phyloP scores from a whole-genome alignment of 2,888 invertebrate species.

The Trilocha varians region DNA sequence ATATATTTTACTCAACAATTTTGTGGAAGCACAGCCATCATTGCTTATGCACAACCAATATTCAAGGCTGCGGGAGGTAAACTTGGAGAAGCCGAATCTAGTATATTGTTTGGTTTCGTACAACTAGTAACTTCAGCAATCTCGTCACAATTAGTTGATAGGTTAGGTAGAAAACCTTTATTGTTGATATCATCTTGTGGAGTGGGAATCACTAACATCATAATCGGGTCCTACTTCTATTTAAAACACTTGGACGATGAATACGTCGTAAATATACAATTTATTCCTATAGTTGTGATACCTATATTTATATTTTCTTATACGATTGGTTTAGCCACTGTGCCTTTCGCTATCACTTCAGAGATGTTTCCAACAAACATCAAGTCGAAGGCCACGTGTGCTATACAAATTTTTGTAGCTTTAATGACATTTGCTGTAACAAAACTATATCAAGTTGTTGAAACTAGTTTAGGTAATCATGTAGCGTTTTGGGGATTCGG shows the following conservation, averaged over 20 bases:
- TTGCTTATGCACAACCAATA: constrained; percentile 75
- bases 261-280: constrained; percentile 56
- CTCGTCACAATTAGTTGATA: constrained; percentile 74
- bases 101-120: constrained; percentile 67
- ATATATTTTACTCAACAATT: constrained; percentile 77
- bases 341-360: constrained; percentile 76
- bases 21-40: constrained; percentile 74
- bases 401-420: constrained; percentile 75
- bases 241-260: constrained; percentile 60
- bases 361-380: constrained; percentile 77
- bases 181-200: constrained; percentile 73
- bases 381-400: constrained; percentile 76
- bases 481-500: constrained; percentile 73
- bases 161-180: constrained; percentile 74
- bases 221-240: constrained; percentile 72
- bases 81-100: constrained; percentile 60
- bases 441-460: constrained; percentile 70
- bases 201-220: constrained; percentile 65
- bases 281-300: constrained; percentile 74
- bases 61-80: constrained; percentile 70
- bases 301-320: constrained; percentile 76
- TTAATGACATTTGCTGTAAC: constrained; percentile 74
- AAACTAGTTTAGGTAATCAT: constrained; percentile 62
- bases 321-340: constrained; percentile 75
- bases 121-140: constrained; percentile 71